Evolutionary conservation across 2,888 invertebrate genomes (phyloP), one percentile per base, ranked within the genome.

Genomic region (Dynastes tityus): DNA sequence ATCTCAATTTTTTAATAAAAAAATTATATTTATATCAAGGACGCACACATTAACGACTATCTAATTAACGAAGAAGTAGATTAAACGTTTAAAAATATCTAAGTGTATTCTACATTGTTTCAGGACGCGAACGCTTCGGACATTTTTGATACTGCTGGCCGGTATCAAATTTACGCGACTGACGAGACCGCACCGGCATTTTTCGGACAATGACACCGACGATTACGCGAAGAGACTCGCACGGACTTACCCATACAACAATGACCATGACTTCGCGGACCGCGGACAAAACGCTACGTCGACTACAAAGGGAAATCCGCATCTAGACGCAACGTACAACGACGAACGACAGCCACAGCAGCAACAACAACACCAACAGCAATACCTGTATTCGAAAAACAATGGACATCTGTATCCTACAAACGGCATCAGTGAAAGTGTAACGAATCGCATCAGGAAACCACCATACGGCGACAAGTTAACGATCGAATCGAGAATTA

Each of bases 91-190:
- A 45, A 45, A 45, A 45, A 45, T 11, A 45, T 45, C 11, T 45
- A 45, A 45, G 8, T 11, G 8, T 63, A 11, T 53, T 70, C 45
- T 63, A 4, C 55, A 74, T 76, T 58, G 53, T 79, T 79, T n/a
- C 64, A 76, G 79, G 40, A 70, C 51, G 27, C 67, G 75, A 55
- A 55, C 49, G 45, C 49, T 76, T 75, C 79, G 75, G 67, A 79
- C 68, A 49, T 68, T 68, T 70, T 58, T 75, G 79, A 45, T 79
- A 79, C 76, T 79, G 76, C 76, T 79, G 67, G 76, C 68, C 79
- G 70, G 79, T 79, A 79, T 79, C 76, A 75, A 64, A 71, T 78
- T 73, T n/a, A 76, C 76, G 76, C 67, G 68, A 76, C 67, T 76
- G 76, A 76, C 76, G 67, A 67, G 58, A 68, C 58, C 76, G 16